Evolutionary conservation across 2,797 vertebrate genomes (phyloP), one percentile per base, ranked within the genome.

Genomic region (Sebastiscus albofasciatus): DNA sequence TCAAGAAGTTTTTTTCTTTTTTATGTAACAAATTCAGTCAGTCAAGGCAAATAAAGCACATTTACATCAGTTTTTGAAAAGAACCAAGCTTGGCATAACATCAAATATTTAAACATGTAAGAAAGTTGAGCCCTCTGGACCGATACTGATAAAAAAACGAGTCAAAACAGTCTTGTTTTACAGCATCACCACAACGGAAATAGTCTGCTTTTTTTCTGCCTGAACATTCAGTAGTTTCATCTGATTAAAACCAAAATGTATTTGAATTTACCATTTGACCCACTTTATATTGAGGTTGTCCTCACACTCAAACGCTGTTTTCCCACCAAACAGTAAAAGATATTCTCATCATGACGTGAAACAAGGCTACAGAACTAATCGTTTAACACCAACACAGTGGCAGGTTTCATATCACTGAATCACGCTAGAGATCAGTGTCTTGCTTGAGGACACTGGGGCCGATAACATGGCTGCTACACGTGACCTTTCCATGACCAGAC

Each of bases 31-130:
- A 87, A 87, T 68, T 67, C 64, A 74, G 26, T 69, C 72, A 60
- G 61, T 85, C 69, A 79, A 87, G 71, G 74, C 77, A 85, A 84
- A 90, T 52, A 72, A 88, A 69, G 22, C 77, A 82, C 81, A 82
- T 72, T 60, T 68, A 75, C 49, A 86, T 26, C 26, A 36, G 11
- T 60, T 70, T 14, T 59, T 72, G 8, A 69, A 84, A 86, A 69
- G 42, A 88, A 80, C 24, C 49, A 80, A 55, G 69, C 66, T 77
- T 80, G 64, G 67, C 56, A 80, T 49, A 67, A 77, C 68, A 78
- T 52, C 67, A 80, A 79, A 77, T 79, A 82, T 75, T 79, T 72
- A 76, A 80, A 83, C 39, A 75, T 27, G 46, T 62, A 72, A 60
- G 27, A 81, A 81, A 77, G 33, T 34, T 73, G 59, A 31, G 11